Percentiles rank a stretch among this genome's conserved stretches.
These are phyloP conservation scores for Styela clava DNA, from an alignment of 23 tunicate genomes.

Conservation along the genomic window DNA sequence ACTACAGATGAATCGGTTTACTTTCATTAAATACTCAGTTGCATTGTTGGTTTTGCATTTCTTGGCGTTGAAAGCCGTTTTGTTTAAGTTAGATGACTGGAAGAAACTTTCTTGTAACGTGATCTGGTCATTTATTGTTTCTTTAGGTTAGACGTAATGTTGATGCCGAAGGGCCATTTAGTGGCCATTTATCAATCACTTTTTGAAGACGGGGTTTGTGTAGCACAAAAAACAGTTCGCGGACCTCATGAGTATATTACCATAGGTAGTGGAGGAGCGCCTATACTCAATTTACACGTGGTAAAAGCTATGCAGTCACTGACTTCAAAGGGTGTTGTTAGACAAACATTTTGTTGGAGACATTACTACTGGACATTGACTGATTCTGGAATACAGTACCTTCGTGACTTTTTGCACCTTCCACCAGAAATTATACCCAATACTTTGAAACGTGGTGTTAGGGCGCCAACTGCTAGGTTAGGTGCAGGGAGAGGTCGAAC, in stretches of 20 bases:
- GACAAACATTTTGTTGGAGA: conserved; percentile 38
- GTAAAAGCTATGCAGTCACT: conserved; percentile 42
- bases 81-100: too few relatives aligned
- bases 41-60: too few relatives aligned
- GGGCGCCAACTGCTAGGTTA: background rate
- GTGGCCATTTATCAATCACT: conserved; percentile 27
- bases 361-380: conserved; percentile 44
- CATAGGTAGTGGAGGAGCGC: background rate
- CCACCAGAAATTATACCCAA: conserved; percentile 40
- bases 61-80: too few relatives aligned
- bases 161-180: conserved; percentile 40
- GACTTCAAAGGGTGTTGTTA: conserved; percentile 29
- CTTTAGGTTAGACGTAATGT: conserved; percentile 23
- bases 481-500: background rate
- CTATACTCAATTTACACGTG: conserved; percentile 30
- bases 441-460: conserved; percentile 17
- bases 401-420: conserved; percentile 31
- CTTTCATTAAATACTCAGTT: too few relatives aligned
- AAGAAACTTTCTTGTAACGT: too few relatives aligned
- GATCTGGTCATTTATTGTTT: too few relatives aligned
- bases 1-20: too few relatives aligned
- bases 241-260: conserved; percentile 7
- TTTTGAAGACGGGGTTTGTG: conserved; percentile 37
- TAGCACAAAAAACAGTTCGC: conserved; percentile 13
- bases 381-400: conserved; percentile 32